A percentile compares a stretch with the other conserved stretches of the same genome.
These are phyloP conservation scores for Mustelus asterias DNA, from an alignment of 2,113 vertebrate genomes.

Conservation along the genomic window DNA sequence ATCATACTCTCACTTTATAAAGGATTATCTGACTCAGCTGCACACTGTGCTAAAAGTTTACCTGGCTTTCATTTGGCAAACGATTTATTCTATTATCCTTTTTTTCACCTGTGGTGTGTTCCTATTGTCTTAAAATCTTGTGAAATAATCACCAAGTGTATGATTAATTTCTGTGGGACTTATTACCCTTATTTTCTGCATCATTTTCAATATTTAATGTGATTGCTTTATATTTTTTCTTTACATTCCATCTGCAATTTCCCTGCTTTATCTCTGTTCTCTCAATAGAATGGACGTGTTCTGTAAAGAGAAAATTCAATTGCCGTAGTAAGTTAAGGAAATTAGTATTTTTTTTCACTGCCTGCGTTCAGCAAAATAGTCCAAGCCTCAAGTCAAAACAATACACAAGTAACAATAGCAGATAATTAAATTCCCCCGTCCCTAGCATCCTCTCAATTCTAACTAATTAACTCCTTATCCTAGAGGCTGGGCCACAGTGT, in stretches of 20 bases:
- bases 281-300: background rate
- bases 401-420: background rate
- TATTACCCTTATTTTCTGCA: background rate
- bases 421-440: background rate
- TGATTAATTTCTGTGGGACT: slow-evolving; percentile 1
- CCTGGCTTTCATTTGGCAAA: background rate
- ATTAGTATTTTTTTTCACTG: background rate
- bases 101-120: background rate
- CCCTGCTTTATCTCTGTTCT: background rate
- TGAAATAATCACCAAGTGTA: background rate
- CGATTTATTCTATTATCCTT: background rate
- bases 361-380: background rate
- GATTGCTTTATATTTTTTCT: background rate
- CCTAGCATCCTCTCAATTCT: background rate
- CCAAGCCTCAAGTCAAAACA: background rate
- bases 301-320: background rate
- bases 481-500: background rate
- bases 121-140: background rate
- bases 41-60: background rate
- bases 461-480: no score
- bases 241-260: background rate
- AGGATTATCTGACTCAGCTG: background rate
- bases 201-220: slow-evolving; percentile 1
- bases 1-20: background rate
- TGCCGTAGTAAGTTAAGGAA: background rate